Percentiles rank a stretch among this genome's conserved stretches.
Conservation (phyloP, 2,113 vertebrate genomes). For the Synchiropus splendidus region DNA sequence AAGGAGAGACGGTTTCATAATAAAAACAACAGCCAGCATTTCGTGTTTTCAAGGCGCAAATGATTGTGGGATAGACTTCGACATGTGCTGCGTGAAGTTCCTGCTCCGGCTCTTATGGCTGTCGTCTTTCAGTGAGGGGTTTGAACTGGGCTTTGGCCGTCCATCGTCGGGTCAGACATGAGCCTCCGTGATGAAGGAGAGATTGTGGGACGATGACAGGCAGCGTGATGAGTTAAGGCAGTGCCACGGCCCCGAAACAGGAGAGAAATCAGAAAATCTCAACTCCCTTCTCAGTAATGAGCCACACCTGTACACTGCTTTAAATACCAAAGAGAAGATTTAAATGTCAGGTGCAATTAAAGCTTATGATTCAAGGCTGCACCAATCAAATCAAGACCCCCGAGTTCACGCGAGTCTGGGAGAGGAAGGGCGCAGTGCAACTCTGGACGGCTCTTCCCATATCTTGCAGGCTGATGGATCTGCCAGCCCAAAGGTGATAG, state of each 20-base stretch:
- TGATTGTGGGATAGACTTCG: too few relatives aligned
- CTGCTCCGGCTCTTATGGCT: not conserved
- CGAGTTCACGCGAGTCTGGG: constrained; percentile 54
- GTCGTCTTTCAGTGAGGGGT: not conserved
- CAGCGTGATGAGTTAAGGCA: constrained; percentile 52
- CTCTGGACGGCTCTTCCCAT: constrained; percentile 34
- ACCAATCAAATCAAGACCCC: constrained; percentile 71
- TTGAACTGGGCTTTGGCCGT: constrained; percentile 40
- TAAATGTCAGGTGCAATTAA: constrained; percentile 80
- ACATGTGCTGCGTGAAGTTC: constrained; percentile 8
- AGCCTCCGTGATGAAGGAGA: constrained; percentile 22
- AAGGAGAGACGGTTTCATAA: constrained; percentile 58
- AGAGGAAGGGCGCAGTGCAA: constrained; percentile 38
- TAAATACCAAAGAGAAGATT: constrained; percentile 74
- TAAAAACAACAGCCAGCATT: constrained; percentile 61
- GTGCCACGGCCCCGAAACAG: constrained; percentile 34
- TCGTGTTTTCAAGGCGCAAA: too few relatives aligned
- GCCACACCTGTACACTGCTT: constrained; percentile 75
- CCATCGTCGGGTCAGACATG: constrained; percentile 28
- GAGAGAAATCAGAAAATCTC: constrained; percentile 52
- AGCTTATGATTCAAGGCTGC: constrained; percentile 72
- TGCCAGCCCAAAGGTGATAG: constrained; percentile 40
- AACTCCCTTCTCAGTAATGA: constrained; percentile 64
- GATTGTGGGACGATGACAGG: constrained; percentile 37
- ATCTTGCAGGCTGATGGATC: constrained; percentile 32